phyloP scores from a whole-genome alignment of 53 echinoderm and acorn worm species.

The Hippasteria phrygiana region DNA sequence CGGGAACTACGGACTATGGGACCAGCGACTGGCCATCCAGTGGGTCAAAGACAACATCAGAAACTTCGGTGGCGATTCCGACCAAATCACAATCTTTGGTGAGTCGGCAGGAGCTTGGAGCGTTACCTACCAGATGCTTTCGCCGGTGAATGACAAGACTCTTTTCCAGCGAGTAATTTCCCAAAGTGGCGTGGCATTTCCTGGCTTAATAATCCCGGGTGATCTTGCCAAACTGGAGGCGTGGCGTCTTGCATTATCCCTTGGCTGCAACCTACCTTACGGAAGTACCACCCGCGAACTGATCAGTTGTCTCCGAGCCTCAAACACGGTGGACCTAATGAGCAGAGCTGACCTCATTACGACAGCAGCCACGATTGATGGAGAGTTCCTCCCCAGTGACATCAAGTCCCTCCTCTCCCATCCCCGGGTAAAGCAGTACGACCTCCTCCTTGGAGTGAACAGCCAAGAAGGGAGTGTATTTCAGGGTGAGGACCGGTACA shows the following conservation, averaged over 20 bases:
- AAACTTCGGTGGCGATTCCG: constrained; percentile 71
- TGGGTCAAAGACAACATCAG: constrained; percentile 76
- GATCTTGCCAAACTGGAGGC: background rate
- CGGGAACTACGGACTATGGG: constrained; percentile 64
- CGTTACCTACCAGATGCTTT: constrained; percentile 20
- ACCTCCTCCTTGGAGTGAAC: background rate
- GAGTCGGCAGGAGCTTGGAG: constrained; percentile 44
- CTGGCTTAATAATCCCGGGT: background rate
- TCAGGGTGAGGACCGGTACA: background rate
- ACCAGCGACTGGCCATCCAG: constrained; percentile 60
- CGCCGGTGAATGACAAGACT: constrained; percentile 21
- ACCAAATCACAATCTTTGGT: constrained; percentile 71
- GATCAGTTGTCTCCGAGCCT: background rate
- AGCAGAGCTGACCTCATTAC: background rate
- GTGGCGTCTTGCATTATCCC: background rate
- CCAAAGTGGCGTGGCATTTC: constrained; percentile 19
- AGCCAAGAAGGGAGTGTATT: background rate
- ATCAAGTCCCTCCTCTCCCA: background rate
- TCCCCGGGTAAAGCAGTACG: constrained; percentile 9
- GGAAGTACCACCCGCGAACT: background rate
- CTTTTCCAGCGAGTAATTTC: constrained; percentile 51
- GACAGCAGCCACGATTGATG: background rate
- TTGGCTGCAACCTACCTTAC: constrained; percentile 5
- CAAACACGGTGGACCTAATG: background rate
- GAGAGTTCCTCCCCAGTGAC: background rate